These are phyloP conservation scores for Pseudococcus viburni DNA, from an alignment of 2,888 invertebrate genomes.

Conservation along the genomic window DNA sequence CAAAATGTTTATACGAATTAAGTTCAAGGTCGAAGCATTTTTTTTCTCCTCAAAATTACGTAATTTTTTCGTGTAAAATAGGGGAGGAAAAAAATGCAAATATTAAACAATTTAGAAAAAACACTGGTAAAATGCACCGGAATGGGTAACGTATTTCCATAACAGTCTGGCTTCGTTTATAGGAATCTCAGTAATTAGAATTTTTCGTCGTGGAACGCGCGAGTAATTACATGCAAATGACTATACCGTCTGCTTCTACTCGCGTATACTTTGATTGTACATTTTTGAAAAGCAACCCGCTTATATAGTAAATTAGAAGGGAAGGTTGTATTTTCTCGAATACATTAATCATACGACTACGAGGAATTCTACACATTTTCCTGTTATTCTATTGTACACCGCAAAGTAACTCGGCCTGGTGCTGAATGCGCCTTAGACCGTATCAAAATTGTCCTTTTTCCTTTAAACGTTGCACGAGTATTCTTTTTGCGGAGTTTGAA, in stretches of 20 bases:
- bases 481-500: background rate
- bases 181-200: background rate
- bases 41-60: background rate
- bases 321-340: slow-evolving; percentile 24
- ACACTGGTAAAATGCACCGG: background rate
- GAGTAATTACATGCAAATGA: slow-evolving; percentile 38
- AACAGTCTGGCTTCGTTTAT: background rate
- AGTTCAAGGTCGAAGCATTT: background rate
- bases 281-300: slow-evolving; percentile 9
- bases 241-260: background rate
- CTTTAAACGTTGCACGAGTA: background rate
- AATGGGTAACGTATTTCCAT: background rate
- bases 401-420: background rate
- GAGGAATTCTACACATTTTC: slow-evolving; percentile 38
- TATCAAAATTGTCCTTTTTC: slow-evolving; percentile 42
- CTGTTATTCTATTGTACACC: background rate
- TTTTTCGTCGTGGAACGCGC: background rate
- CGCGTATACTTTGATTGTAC: background rate
- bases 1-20: background rate
- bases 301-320: slow-evolving; percentile 12
- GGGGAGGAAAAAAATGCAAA: background rate
- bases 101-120: background rate
- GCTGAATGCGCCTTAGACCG: slow-evolving; percentile 23
- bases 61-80: background rate
- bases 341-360: slow-evolving; percentile 32